These are phyloP conservation scores for Cosmia trapezina DNA, from an alignment of 2,888 invertebrate genomes.

Conservation along the genomic window DNA sequence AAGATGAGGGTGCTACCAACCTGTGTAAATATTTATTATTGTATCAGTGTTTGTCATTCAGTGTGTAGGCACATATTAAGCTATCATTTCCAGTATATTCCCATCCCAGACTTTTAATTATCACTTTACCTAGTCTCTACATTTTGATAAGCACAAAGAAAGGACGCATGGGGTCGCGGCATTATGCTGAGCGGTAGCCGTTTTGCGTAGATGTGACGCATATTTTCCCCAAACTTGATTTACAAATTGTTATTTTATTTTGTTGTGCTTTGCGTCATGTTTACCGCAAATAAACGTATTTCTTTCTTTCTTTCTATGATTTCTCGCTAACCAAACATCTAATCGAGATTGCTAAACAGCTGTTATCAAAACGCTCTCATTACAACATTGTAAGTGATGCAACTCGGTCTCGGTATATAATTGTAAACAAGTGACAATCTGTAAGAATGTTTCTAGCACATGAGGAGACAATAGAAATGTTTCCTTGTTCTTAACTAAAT, in stretches of 20 bases:
- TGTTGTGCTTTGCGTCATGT: too few species aligned
- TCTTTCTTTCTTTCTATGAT: too few species aligned
- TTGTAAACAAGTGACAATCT: conserved; percentile 53
- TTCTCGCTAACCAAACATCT: conserved; percentile 6
- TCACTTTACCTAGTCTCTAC: neutral
- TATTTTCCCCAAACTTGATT: too few species aligned
- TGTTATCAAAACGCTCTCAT: conserved; percentile 52
- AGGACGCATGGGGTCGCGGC: too few species aligned
- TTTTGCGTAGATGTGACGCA: too few species aligned
- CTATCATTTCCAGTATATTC: too few species aligned
- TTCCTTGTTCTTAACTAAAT: conserved; percentile 50
- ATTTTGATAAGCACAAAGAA: neutral
- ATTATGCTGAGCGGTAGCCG: too few species aligned
- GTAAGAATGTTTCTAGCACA: conserved; percentile 53
- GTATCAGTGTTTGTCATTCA: neutral
- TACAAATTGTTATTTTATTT: too few species aligned
- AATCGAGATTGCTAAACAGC: conserved; percentile 34
- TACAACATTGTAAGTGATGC: conserved; percentile 54
- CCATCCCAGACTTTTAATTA: too few species aligned
- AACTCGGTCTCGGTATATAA: conserved; percentile 49
- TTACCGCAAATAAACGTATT: too few species aligned
- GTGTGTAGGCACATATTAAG: neutral
- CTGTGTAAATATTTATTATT: neutral
- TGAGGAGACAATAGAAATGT: conserved; percentile 22
- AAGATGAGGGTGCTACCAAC: neutral